phyloP scores from a whole-genome alignment of 2,113 vertebrate genomes.

The Smithornis capensis region DNA sequence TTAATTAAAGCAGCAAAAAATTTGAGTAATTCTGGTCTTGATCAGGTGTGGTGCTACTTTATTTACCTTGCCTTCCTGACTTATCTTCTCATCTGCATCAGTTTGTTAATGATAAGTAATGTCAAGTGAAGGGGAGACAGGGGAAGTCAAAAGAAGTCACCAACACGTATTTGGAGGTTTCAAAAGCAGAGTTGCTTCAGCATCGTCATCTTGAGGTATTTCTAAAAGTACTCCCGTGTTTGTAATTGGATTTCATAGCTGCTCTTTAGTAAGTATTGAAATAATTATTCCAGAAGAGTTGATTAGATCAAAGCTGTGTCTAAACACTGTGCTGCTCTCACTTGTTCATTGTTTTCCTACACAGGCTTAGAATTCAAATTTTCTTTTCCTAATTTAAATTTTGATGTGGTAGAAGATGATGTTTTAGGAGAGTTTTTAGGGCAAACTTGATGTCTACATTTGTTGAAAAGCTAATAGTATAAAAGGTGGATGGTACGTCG shows the following conservation, averaged over 20 bases:
- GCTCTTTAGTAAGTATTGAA: not conserved
- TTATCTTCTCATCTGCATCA: not conserved
- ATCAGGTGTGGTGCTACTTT: not conserved
- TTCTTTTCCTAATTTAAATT: not conserved
- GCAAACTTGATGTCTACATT: not conserved
- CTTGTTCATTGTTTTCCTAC: not conserved
- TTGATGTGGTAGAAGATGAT: not conserved
- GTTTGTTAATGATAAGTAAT: not conserved
- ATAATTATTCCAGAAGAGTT: not conserved
- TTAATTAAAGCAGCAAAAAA: not conserved
- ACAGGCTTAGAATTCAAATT: not conserved
- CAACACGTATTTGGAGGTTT: not conserved
- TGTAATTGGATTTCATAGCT: not conserved
- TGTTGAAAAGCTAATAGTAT: not conserved
- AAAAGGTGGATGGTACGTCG: not conserved
- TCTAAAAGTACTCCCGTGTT: not conserved
- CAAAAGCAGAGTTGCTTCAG: not conserved
- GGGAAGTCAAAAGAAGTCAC: not conserved
- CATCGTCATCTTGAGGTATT: not conserved
- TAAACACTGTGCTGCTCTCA: not conserved
- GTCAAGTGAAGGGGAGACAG: not conserved
- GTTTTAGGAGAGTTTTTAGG: not conserved
- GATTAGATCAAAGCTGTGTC: not conserved
- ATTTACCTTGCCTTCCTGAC: not conserved
- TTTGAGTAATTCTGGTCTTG: not conserved